A percentile compares a stretch with the other conserved stretches of the same genome.
Evolutionary conservation across 2,797 vertebrate genomes (phyloP).

Genomic region (Notamacropus eugenii): DNA sequence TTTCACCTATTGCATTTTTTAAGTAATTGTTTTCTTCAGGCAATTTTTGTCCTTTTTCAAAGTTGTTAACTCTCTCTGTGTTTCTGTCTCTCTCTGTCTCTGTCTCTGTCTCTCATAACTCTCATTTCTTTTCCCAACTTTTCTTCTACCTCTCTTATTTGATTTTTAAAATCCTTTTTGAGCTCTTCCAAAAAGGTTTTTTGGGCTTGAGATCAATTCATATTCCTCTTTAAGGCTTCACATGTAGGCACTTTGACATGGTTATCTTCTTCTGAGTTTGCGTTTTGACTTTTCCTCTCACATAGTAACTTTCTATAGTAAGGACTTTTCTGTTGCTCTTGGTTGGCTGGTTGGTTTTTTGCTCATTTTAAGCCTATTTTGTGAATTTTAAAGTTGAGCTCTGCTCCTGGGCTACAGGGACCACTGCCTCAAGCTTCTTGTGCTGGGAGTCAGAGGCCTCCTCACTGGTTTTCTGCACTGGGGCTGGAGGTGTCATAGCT

Average conservation of each 20-base stretch:
- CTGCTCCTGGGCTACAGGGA: neutral
- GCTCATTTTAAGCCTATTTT: neutral
- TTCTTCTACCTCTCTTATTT: neutral
- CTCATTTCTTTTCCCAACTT: neutral
- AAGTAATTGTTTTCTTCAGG: neutral
- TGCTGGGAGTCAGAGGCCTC: neutral
- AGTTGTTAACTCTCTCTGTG: neutral
- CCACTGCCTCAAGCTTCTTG: neutral
- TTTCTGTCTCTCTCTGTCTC: no score
- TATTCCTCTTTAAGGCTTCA: neutral
- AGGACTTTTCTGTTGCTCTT: neutral
- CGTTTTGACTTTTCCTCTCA: neutral
- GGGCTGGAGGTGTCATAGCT: neutral
- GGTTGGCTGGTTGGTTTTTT: neutral
- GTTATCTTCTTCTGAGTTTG: neutral
- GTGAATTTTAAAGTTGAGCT: neutral
- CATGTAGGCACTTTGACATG: neutral
- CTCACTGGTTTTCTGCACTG: no score
- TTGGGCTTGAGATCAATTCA: neutral
- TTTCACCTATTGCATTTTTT: neutral
- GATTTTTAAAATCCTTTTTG: neutral
- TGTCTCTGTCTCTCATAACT: neutral
- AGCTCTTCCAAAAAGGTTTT: neutral
- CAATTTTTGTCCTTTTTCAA: neutral
- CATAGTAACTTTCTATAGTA: neutral